phyloP scores from a whole-genome alignment of 2,113 vertebrate genomes.

The Lipophrys pholis region DNA sequence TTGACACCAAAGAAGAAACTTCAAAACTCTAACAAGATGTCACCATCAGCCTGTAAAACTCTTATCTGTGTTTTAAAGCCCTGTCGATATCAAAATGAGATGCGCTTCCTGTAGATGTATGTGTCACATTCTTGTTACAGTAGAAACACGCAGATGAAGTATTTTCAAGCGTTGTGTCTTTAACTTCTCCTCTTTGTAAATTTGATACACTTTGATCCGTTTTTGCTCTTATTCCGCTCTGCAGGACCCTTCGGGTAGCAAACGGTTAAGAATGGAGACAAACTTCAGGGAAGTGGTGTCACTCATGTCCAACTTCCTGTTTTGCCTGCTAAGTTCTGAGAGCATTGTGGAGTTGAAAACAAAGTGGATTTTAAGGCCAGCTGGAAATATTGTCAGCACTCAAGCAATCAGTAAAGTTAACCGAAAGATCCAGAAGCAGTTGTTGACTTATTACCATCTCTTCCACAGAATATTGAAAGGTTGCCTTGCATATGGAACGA shows the following conservation, averaged over 20 bases:
- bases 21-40: conserved; percentile 37
- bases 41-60: conserved; percentile 42
- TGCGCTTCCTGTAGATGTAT: background rate
- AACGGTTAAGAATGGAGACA: conserved; percentile 62
- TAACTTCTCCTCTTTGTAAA: no score
- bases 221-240: background rate
- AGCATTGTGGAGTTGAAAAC: conserved; percentile 64
- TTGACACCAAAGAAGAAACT: conserved; percentile 86
- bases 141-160: background rate
- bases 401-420: conserved; percentile 17
- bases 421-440: conserved; percentile 2
- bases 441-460: background rate
- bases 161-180: background rate
- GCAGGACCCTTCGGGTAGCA: conserved; percentile 30
- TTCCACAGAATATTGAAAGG: background rate
- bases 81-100: conserved; percentile 21
- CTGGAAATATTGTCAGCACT: conserved; percentile 38
- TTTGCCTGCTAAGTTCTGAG: conserved; percentile 62
- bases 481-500: background rate
- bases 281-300: conserved; percentile 68
- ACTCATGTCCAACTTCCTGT: conserved; percentile 72
- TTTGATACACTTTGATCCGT: no score
- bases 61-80: conserved; percentile 33
- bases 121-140: background rate
- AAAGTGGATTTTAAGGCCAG: conserved; percentile 55